Evolutionary conservation across 2,797 vertebrate species (phyloP), one percentile per base, ranked within the genome.

Genomic region (Enteromius treurensis): DNA sequence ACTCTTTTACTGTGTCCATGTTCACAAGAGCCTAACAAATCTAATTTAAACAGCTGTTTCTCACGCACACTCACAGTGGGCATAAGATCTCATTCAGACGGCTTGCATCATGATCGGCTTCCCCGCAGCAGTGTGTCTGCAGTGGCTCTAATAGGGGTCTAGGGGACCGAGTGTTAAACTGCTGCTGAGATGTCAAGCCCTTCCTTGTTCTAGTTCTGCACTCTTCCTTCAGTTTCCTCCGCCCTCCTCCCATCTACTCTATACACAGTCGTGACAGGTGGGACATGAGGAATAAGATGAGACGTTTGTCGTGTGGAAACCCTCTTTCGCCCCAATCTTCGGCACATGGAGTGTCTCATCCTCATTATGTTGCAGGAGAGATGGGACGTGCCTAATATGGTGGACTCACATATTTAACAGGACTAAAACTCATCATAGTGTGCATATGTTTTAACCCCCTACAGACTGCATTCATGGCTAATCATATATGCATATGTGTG

Each of bases 21-120:
- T 76, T 69, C 67, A 83, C 85, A 82, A 83, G 7, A 83, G 70
- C 82, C 45, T 74, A 74, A 80, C 71, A 76, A 60, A 10, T 15
- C 47, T 34, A 85, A 80, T 84, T 79, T 82, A 76, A 83, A 79
- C 6, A 4, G 58, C 15, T 67, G 60, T 51, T 55, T 65, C 23
- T 19, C 65, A 19, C 64, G 55, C 71, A 81, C 78, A 84, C 73
- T 77, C 84, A 84, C 84, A 65, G 15, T 49, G 15, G 45, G 23
- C 74, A 84, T 23, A 49, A 84, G 34, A 45, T 74, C 49, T 79
- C 53, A 73, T 53, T 83, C 45, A 5, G 37, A 70, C 17, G 19
- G 42, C 10, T 74, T 68, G 82, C 49, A 53, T 85, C 68, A 80
- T 77, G 77, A 88, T 71, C 65, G 49, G 55, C 45, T 79, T 14